A percentile compares a stretch with the other conserved stretches of the same genome.
Evolutionary conservation across 2,113 vertebrate genomes (phyloP).

Genomic region (Boleophthalmus pectinirostris): DNA sequence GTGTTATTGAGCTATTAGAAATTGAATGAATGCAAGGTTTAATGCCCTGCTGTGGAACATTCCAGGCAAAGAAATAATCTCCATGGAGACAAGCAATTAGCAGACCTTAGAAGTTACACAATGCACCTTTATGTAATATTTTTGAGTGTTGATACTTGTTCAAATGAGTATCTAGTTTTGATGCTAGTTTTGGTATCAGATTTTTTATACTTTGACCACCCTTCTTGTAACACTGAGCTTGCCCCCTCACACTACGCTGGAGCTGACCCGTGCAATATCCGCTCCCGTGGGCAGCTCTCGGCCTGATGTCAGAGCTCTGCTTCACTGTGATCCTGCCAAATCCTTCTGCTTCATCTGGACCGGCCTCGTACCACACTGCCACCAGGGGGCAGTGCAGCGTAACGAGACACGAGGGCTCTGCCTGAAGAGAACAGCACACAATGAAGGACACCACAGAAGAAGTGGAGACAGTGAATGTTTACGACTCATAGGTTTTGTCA

Average conservation of each 20-base stretch:
- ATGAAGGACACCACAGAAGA: conserved; percentile 43
- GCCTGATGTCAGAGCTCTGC: conserved; percentile 83
- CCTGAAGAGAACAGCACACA: conserved; percentile 47
- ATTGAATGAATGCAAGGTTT: too few species aligned
- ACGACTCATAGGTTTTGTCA: conserved; percentile 65
- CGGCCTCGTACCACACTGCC: conserved; percentile 17
- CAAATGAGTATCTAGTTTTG: too few species aligned
- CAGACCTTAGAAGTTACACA: too few species aligned
- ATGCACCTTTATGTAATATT: too few species aligned
- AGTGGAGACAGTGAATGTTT: conserved; percentile 68
- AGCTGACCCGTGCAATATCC: conserved; percentile 59
- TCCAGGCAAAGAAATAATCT: too few species aligned
- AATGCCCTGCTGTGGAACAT: too few species aligned
- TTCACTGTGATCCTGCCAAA: conserved; percentile 87
- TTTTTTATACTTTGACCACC: not conserved
- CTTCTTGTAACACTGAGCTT: conserved; percentile 16
- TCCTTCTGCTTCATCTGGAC: conserved; percentile 68
- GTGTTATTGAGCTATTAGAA: too few species aligned
- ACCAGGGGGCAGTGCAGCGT: not conserved
- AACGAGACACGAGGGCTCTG: conserved; percentile 16
- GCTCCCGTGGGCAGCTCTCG: conserved; percentile 69
- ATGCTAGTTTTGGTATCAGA: too few species aligned
- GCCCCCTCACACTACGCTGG: conserved; percentile 37
- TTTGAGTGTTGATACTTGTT: too few species aligned
- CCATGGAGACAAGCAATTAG: too few species aligned